phyloP scores from a whole-genome alignment of 2,888 invertebrate species.

The Trachelus iudaicus region DNA sequence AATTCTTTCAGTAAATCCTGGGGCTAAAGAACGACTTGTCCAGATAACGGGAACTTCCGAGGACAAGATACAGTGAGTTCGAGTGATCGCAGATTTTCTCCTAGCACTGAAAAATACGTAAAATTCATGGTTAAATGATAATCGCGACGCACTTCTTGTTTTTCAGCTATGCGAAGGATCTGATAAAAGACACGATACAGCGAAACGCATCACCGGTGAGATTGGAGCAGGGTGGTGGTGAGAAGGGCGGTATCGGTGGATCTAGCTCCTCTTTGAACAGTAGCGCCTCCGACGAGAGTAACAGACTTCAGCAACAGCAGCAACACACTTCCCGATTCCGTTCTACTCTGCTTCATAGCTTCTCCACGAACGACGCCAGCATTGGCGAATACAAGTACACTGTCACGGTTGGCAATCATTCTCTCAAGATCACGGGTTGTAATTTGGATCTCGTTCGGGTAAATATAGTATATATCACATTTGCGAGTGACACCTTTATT shows the following conservation, averaged over 20 bases:
- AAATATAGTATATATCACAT: slow-evolving; percentile 43
- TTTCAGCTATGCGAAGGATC: slow-evolving; percentile 85
- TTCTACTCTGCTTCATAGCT: slow-evolving; percentile 78
- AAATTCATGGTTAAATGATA: neutral
- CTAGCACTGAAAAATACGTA: neutral
- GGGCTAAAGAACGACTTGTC: slow-evolving; percentile 93
- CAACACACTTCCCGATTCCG: slow-evolving; percentile 71
- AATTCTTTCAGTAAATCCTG: slow-evolving; percentile 84
- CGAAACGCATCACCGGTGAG: slow-evolving; percentile 94
- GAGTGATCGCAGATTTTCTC: neutral
- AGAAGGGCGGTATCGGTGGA: slow-evolving; percentile 71
- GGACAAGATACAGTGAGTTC: slow-evolving; percentile 88
- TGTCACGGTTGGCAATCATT: slow-evolving; percentile 84
- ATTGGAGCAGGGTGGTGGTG: slow-evolving; percentile 70
- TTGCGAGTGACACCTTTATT: too few relatives aligned
- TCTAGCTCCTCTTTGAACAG: slow-evolving; percentile 85
- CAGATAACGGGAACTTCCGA: slow-evolving; percentile 95
- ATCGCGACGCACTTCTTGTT: neutral
- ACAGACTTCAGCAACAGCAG: slow-evolving; percentile 64
- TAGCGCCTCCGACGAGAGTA: slow-evolving; percentile 75
- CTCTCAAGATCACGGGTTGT: slow-evolving; percentile 86
- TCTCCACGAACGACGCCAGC: slow-evolving; percentile 85
- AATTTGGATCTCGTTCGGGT: slow-evolving; percentile 89
- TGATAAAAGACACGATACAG: slow-evolving; percentile 95
- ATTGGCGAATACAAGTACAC: slow-evolving; percentile 91